Base-by-base conservation (phyloP, 2,888 invertebrate genomes). In the Carcina quercana region DNA sequence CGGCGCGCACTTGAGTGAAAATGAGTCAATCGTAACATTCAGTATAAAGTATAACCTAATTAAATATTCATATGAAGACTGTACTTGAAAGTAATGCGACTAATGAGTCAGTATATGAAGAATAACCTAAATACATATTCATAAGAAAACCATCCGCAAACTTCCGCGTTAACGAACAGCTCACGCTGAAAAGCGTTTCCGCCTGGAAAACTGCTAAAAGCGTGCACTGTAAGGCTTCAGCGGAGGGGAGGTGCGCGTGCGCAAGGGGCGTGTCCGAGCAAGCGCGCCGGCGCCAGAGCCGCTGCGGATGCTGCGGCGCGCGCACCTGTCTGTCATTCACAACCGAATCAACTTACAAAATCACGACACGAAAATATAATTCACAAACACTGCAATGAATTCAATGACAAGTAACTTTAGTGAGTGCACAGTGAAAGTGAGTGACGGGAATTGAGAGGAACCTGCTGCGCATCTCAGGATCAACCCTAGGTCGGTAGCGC, bases 301-400 rank as follows among this genome's bases (percentile, higher is more conserved):
- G 68, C 59, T 54, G 65, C 65, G 72, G 79, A 80, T 73, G 80
- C 79, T 80, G 80, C 69, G 70, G 62, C 65, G 59, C 46, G 52
- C 76, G 66, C 74, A 76, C 79, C 68, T 73, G 72, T 65, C 58
- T 46, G 40, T 28, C 40, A 33, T 45, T 33, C 41, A 42, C 54
- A 39, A 38, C 35, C 43, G 40, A 56, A 58, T 58, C 54, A 15
- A 56, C 58, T 42, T 34, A 24, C 2, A 24, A 3, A 11, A 24
- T 24, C 24, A 12, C 11, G 11, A 11, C n/a, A 10, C 3, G 12
- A 24, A 24, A 11, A 11, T 24, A 11, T 11, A 43, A 50, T n/a
- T n/a, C n/a, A 40, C 42, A 50, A 47, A 51, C 50, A 48, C 14
- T 72, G 71, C 66, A 56, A 75, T 71, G 66, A 64, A 49, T 47